Conservation (phyloP, 2,888 invertebrate genomes). For the Lithophane leautieri region DNA sequence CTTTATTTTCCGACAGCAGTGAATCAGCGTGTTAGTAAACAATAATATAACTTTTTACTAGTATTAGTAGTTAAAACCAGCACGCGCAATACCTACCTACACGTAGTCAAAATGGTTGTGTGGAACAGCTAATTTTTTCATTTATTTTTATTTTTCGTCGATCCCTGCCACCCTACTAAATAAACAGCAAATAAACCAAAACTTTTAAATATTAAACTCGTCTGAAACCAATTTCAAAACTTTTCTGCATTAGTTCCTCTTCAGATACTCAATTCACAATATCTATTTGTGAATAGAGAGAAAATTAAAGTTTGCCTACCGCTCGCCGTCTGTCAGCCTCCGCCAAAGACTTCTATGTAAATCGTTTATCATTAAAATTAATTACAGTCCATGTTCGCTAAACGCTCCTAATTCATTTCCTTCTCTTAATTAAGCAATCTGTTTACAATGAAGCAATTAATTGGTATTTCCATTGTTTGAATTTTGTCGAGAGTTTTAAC, state of each 20-base stretch:
- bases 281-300: slow-evolving; percentile 69
- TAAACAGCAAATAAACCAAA: not conserved
- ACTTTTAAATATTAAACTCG: slow-evolving; percentile 19
- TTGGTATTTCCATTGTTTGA: slow-evolving; percentile 86
- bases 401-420: slow-evolving; percentile 88
- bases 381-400: slow-evolving; percentile 86
- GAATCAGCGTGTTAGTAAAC: no score
- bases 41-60: no score
- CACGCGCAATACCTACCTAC: no score
- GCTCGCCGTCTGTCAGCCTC: slow-evolving; percentile 63
- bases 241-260: slow-evolving; percentile 59
- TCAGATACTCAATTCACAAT: slow-evolving; percentile 65
- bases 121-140: no score
- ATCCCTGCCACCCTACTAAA: not conserved
- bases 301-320: slow-evolving; percentile 75
- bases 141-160: no score
- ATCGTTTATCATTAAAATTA: slow-evolving; percentile 89
- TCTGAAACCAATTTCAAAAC: slow-evolving; percentile 50
- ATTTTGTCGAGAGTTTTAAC: slow-evolving; percentile 81
- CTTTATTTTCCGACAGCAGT: no score
- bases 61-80: no score
- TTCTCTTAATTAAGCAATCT: slow-evolving; percentile 90
- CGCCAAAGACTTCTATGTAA: slow-evolving; percentile 72
- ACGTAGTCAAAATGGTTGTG: no score
- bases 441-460: slow-evolving; percentile 89